Conservation (phyloP, 1,140 invertebrate genomes). For the Galendromus occidentalis region DNA sequence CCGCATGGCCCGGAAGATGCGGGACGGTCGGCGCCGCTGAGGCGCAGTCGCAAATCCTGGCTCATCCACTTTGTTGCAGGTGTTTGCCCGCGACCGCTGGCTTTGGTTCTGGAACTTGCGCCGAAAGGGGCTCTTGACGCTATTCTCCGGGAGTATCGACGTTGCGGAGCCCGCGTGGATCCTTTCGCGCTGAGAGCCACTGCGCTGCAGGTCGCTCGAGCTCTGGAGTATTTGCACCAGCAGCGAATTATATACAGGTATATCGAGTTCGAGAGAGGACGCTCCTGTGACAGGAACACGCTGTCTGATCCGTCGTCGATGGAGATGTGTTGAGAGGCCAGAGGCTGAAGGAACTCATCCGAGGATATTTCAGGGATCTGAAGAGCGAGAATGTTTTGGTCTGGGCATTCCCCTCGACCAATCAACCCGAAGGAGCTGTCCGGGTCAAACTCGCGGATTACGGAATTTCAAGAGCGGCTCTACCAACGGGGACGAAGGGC, state of each 20-base stretch:
- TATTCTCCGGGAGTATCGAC: conserved; percentile 54
- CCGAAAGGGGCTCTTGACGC: conserved; percentile 70
- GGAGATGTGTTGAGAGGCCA: neutral
- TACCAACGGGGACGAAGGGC: conserved; percentile 79
- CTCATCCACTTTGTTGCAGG: conserved; percentile 36
- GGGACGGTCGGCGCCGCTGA: too few relatives aligned
- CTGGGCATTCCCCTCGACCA: conserved; percentile 67
- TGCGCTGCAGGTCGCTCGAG: conserved; percentile 49
- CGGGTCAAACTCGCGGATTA: conserved; percentile 89
- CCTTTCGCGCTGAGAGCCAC: conserved; percentile 40
- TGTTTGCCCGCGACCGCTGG: conserved; percentile 64
- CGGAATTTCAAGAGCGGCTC: conserved; percentile 68
- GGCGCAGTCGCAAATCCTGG: neutral
- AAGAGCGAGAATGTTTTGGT: conserved; percentile 97
- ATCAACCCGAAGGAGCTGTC: conserved; percentile 35
- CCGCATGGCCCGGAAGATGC: too few relatives aligned
- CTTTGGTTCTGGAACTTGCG: conserved; percentile 70
- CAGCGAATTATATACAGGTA: conserved; percentile 69
- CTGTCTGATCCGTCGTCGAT: too few relatives aligned
- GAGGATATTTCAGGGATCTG: conserved; percentile 42
- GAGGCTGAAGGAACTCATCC: neutral
- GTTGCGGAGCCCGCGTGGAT: conserved; percentile 57
- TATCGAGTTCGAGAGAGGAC: neutral
- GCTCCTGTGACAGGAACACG: too few relatives aligned
- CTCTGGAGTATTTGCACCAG: conserved; percentile 85